A percentile compares a stretch with the other conserved stretches of the same genome.
Evolutionary conservation across 1,140 invertebrate genomes (phyloP).

Genomic region (Leptopilina clavipes): DNA sequence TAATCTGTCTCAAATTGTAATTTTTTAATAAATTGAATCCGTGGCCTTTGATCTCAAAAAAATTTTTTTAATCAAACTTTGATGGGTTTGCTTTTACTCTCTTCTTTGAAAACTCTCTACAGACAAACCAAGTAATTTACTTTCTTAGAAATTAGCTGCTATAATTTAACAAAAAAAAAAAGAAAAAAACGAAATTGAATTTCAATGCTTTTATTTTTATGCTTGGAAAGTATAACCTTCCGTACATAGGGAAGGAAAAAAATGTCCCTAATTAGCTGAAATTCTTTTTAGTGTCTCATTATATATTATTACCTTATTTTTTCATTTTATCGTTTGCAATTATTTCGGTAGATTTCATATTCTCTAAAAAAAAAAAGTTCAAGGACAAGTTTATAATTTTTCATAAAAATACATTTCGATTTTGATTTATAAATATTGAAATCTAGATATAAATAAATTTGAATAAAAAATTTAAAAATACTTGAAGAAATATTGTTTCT

Average conservation of each 20-base stretch:
- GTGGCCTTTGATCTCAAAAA: neutral
- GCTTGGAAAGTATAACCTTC: neutral
- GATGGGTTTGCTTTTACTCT: constrained; percentile 1
- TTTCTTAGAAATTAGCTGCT: neutral
- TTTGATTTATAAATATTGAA: too few relatives aligned
- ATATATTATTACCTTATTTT: too few relatives aligned
- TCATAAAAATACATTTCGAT: too few relatives aligned
- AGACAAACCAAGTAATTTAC: neutral
- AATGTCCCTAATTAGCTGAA: neutral
- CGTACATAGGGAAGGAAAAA: too few relatives aligned
- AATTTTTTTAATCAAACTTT: constrained; percentile 2
- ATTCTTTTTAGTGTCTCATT: neutral
- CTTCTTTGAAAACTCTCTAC: neutral
- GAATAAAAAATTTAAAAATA: too few relatives aligned
- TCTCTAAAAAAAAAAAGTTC: too few relatives aligned
- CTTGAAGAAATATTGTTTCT: too few relatives aligned
- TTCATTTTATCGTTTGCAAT: too few relatives aligned
- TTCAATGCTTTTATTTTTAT: constrained; percentile 5
- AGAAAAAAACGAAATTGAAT: neutral
- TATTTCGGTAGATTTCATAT: too few relatives aligned
- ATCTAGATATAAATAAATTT: too few relatives aligned
- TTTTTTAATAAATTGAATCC: constrained; percentile 1
- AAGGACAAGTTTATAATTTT: too few relatives aligned
- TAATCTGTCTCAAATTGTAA: neutral
- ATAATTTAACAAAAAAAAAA: neutral